Percentiles rank a stretch among this genome's conserved stretches.
Conservation (phyloP, 2,797 vertebrate species). For the Syngnathus rostellatus region DNA sequence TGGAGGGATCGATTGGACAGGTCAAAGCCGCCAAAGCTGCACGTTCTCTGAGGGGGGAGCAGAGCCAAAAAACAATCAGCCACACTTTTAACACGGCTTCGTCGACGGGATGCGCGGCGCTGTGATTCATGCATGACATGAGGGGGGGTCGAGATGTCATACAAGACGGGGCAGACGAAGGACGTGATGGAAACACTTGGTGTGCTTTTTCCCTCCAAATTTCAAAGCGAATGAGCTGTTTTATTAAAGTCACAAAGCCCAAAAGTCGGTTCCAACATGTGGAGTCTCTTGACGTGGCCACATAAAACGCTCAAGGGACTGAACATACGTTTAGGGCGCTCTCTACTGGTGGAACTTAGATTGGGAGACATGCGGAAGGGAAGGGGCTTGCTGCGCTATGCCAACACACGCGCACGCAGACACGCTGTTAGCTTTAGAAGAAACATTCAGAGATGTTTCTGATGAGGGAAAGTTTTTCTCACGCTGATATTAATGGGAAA, state of each 20-base stretch:
- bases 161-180: conserved; percentile 45
- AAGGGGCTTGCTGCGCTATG: conserved; percentile 4
- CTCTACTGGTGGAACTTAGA: not conserved
- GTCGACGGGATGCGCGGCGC: conserved; percentile 22
- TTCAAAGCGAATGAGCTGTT: conserved; percentile 25
- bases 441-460: conserved; percentile 24
- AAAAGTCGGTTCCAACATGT: not conserved
- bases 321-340: not conserved
- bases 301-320: not conserved
- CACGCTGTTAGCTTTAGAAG: conserved; percentile 18
- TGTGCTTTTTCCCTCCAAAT: conserved; percentile 29
- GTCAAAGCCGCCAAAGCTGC: conserved; percentile 98
- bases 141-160: conserved; percentile 42
- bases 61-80: conserved; percentile 40
- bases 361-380: not conserved
- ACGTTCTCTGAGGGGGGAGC: conserved; percentile 80
- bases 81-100: conserved; percentile 9
- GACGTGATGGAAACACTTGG: conserved; percentile 48
- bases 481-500: conserved; percentile 6
- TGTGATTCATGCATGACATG: conserved; percentile 60
- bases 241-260: not conserved
- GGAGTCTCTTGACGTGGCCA: conserved; percentile 29
- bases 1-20: conserved; percentile 90
- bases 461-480: conserved; percentile 15
- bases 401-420: conserved; percentile 27